phyloP scores from a whole-genome alignment of 1,140 invertebrate genomes.

The Cotesia chilonis region DNA sequence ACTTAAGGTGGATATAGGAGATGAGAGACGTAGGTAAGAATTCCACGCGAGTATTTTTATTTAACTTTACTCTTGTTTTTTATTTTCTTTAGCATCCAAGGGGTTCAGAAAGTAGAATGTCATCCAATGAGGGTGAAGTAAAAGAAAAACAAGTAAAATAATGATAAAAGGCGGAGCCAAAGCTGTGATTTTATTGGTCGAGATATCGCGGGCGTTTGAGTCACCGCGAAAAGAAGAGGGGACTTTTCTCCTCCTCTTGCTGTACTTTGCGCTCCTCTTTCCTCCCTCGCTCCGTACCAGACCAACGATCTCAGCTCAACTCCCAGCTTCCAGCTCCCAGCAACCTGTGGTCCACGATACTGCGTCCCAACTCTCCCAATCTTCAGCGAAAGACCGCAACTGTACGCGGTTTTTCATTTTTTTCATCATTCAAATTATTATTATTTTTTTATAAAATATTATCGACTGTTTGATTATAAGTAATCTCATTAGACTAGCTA shows the following conservation, averaged over 20 bases:
- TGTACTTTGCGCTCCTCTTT: conserved; percentile 34
- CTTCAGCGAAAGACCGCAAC: not conserved
- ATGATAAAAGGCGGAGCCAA: conserved; percentile 67
- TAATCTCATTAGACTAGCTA: no score
- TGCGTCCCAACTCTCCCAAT: conserved; percentile 51
- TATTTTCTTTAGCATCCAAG: conserved; percentile 46
- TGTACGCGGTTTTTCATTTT: not conserved
- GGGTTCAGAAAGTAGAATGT: conserved; percentile 51
- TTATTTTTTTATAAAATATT: no score
- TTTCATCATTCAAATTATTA: not conserved
- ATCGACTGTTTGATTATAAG: no score
- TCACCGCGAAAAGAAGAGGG: conserved; percentile 48
- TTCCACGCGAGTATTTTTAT: conserved; percentile 26
- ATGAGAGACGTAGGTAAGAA: conserved; percentile 33
- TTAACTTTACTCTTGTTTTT: conserved; percentile 21
- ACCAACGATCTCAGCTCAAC: conserved; percentile 36
- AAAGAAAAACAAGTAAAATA: conserved; percentile 68
- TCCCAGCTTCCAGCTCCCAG: conserved; percentile 34
- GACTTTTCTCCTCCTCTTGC: conserved; percentile 39
- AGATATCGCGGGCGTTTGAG: conserved; percentile 66
- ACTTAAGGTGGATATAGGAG: conserved; percentile 43
- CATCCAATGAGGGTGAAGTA: conserved; percentile 66
- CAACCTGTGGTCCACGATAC: conserved; percentile 47
- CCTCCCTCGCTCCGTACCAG: conserved; percentile 38
- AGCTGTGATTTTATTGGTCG: conserved; percentile 65